Base-by-base conservation (phyloP, 2,113 vertebrate genomes). In the Gorsachius goisagi region DNA sequence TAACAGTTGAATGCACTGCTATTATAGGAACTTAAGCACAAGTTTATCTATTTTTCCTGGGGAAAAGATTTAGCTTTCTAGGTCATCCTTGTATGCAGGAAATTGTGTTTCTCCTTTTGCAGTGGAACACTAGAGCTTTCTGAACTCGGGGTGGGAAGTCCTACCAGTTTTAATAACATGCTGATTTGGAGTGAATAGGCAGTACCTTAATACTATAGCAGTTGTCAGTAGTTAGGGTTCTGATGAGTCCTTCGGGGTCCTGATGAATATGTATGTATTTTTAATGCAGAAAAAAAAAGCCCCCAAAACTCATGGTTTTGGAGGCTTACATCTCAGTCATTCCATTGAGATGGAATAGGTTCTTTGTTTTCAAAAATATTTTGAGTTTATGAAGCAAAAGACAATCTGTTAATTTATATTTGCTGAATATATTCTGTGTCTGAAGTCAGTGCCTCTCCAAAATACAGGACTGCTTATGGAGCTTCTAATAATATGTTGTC, bases 51-150 rank as follows among this genome's bases (percentile, higher is more conserved):
- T 60, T 96, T 97, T 93, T 97, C 90, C 92, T 76, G 62, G 22
- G 90, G 94, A 95, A 87, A 78, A 89, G 90, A 92, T 97, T 93
- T 81, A 47, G 49, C 33, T 96, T 96, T 97, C 86, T 94, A 88
- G 85, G 92, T 95, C 92, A 96, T 75, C 76, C 44, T 64, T 87
- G 52, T 37, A 71, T 73, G 77, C 58, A 92, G 80, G 83, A 81
- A 78, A 79, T 79, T 47, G 80, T 89, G 76, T 23, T 87, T 94
- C 64, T 89, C 39, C 35, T 74, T 77, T 88, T 78, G n/a, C 47
- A 55, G n/a, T 56, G 55, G 72, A 80, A 62, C 28, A 32, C 37
- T 41, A 85, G 53, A 94, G 60, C 21, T 71, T 78, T 87, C 80
- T 84, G 45, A 75, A 95, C 28, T 3, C 62, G 88, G 76, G n/a